A percentile compares a stretch with the other conserved stretches of the same genome.
Conservation (phyloP, 1,140 invertebrate species). For the Drosophila micromelanica region DNA sequence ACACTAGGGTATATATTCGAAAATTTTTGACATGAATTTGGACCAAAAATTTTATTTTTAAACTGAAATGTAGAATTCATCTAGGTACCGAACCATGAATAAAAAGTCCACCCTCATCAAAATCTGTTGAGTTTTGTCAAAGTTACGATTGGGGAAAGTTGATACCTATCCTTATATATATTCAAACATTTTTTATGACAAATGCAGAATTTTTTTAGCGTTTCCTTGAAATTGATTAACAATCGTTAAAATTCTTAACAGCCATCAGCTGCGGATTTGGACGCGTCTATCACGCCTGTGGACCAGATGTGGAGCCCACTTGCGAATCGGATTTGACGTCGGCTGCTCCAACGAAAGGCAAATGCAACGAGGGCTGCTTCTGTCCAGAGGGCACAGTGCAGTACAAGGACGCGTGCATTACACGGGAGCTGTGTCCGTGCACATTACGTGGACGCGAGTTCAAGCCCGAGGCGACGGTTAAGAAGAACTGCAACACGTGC, state of each 20-base stretch:
- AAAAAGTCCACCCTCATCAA: too few relatives aligned
- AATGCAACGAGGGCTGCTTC: conserved; percentile 94
- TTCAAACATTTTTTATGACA: too few relatives aligned
- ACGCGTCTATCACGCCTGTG: conserved; percentile 89
- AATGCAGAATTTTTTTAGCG: too few relatives aligned
- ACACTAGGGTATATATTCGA: too few relatives aligned
- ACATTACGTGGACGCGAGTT: conserved; percentile 91
- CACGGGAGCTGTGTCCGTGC: conserved; percentile 90
- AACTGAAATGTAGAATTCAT: too few relatives aligned
- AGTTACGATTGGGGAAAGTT: too few relatives aligned
- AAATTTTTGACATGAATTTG: too few relatives aligned
- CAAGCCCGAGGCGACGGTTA: conserved; percentile 88
- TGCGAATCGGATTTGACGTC: conserved; percentile 84
- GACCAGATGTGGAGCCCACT: conserved; percentile 86
- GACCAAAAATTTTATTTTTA: too few relatives aligned
- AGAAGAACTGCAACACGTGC: conserved; percentile 93
- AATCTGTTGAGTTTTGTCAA: too few relatives aligned
- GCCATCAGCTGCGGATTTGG: conserved; percentile 89
- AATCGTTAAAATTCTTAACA: neutral
- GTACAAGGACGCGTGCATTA: conserved; percentile 90
- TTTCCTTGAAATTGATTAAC: too few relatives aligned
- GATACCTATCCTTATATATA: too few relatives aligned
- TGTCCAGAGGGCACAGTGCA: conserved; percentile 91
- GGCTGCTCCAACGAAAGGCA: conserved; percentile 66
- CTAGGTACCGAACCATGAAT: too few relatives aligned